phyloP scores from a whole-genome alignment of 1,140 invertebrate genomes.

The Ylistrum balloti region DNA sequence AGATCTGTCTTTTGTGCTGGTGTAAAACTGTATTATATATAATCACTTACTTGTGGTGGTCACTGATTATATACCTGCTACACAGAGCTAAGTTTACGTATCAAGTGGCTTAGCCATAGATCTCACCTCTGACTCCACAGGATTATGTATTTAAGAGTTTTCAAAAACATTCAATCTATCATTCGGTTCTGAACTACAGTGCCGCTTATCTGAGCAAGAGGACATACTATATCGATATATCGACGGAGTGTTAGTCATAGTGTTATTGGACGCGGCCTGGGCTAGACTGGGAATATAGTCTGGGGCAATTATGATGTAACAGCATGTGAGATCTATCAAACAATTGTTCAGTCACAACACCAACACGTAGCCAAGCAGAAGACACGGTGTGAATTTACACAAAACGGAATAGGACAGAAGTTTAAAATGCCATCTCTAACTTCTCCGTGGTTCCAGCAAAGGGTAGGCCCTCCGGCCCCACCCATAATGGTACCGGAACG shows the following conservation, averaged over 20 bases:
- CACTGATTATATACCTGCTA: conserved; percentile 38
- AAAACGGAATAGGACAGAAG: too few species aligned
- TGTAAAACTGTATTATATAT: conserved; percentile 8
- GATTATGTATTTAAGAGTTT: conserved; percentile 36
- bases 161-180: conserved; percentile 35
- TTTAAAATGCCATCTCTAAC: conserved; percentile 67
- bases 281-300: background rate
- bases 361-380: background rate
- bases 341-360: background rate
- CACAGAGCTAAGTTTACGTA: background rate
- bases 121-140: background rate
- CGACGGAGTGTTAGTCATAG: background rate
- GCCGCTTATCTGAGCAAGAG: conserved; percentile 8
- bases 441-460: conserved; percentile 72
- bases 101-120: conserved; percentile 15
- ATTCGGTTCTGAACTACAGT: background rate
- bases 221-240: conserved; percentile 36
- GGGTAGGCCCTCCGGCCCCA: conserved; percentile 57
- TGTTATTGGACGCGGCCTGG: background rate
- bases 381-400: too few species aligned
- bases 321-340: background rate
- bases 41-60: background rate
- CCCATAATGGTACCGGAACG: conserved; percentile 52
- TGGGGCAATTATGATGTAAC: conserved; percentile 26
- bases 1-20: background rate